Percentiles rank a stretch among this genome's conserved stretches.
Evolutionary conservation across 2,888 invertebrate genomes (phyloP).

Genomic region (Calliphora vomitoria): DNA sequence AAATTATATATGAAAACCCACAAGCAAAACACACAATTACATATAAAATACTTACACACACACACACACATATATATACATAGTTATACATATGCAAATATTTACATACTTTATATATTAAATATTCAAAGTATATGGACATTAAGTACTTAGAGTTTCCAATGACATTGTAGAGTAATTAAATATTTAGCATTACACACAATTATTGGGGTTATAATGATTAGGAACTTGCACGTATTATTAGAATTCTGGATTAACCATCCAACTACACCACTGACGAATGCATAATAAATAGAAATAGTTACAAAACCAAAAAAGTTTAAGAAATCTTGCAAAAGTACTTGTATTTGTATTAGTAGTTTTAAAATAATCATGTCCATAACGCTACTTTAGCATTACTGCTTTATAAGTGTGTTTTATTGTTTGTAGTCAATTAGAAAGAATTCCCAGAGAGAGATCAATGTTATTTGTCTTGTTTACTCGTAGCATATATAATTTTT

Average conservation of each 20-base stretch:
- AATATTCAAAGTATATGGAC: constrained; percentile 9
- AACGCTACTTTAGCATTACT: background rate
- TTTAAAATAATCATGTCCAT: background rate
- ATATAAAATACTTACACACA: background rate
- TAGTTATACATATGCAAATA: background rate
- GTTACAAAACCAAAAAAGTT: background rate
- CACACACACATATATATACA: background rate
- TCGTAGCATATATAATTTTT: too few relatives aligned
- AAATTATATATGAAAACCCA: constrained; percentile 53
- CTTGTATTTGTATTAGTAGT: background rate
- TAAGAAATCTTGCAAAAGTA: background rate
- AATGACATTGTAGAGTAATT: constrained; percentile 46
- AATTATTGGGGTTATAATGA: constrained; percentile 44
- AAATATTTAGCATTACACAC: constrained; percentile 43
- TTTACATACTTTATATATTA: constrained; percentile 22
- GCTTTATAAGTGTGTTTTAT: background rate
- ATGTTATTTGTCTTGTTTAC: background rate
- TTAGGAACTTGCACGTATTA: constrained; percentile 58
- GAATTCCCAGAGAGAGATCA: background rate
- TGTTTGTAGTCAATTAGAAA: constrained; percentile 42
- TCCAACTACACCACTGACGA: constrained; percentile 26
- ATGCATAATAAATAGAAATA: constrained; percentile 18
- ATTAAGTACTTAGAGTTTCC: constrained; percentile 49
- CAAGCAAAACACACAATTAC: constrained; percentile 44
- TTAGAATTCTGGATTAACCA: constrained; percentile 31